These are phyloP conservation scores for Sceloporus undulatus DNA, from an alignment of 2,113 vertebrate species.

Conservation along the genomic window DNA sequence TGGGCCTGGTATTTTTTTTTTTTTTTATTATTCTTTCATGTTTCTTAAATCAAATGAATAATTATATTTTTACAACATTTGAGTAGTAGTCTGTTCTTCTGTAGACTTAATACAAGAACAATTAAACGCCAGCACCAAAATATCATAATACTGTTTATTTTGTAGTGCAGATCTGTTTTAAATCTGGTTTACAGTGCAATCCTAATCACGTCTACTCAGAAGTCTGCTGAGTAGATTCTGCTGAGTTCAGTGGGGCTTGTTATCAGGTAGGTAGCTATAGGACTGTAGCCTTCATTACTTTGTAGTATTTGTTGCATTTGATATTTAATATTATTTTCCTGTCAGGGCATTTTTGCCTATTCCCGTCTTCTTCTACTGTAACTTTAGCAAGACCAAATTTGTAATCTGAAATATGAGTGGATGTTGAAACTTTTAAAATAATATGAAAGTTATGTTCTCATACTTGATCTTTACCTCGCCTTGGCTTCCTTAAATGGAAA, in stretches of 20 bases:
- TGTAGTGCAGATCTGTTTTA: conserved; percentile 46
- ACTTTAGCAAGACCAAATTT: conserved; percentile 33
- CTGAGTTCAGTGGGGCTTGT: neutral
- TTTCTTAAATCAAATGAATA: conserved; percentile 55
- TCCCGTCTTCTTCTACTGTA: neutral
- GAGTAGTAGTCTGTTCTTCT: conserved; percentile 27
- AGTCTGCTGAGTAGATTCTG: neutral
- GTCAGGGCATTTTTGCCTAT: conserved; percentile 28
- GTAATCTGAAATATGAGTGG: conserved; percentile 21
- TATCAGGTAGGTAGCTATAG: neutral
- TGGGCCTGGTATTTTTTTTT: conserved; percentile 64
- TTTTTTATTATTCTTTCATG: conserved; percentile 67
- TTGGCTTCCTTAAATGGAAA: conserved; percentile 34
- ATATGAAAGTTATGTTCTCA: conserved; percentile 34
- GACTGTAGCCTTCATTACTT: conserved; percentile 9
- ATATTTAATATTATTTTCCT: conserved; percentile 22
- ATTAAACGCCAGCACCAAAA: conserved; percentile 63
- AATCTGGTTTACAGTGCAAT: conserved; percentile 18
- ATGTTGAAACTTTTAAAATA: conserved; percentile 22
- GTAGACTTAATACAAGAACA: conserved; percentile 52
- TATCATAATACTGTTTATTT: conserved; percentile 43
- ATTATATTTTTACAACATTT: conserved; percentile 61
- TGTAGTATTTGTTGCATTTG: conserved; percentile 7
- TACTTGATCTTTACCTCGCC: conserved; percentile 42
- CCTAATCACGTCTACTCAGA: neutral